Evolutionary conservation across 2,113 vertebrate species (phyloP).

Genomic region (Ancistrus triradiatus): DNA sequence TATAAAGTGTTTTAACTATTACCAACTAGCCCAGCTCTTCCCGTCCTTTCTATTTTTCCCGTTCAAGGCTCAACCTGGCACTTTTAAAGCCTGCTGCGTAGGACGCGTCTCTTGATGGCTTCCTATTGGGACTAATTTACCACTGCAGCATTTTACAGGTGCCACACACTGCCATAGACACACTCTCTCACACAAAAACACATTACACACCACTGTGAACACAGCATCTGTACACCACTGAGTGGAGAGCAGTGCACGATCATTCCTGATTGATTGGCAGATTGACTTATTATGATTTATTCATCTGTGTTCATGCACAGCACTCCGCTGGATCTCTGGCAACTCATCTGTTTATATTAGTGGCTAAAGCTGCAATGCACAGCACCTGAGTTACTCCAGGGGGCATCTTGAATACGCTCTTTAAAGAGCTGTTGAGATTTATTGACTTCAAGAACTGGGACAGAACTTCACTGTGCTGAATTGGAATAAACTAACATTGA

Average conservation of each 20-base stretch:
- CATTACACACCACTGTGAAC: slow-evolving; percentile 28
- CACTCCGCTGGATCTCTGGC: slow-evolving; percentile 34
- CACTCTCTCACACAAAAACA: slow-evolving; percentile 15
- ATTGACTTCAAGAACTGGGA: too few relatives aligned
- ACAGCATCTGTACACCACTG: slow-evolving; percentile 17
- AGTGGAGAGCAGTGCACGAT: slow-evolving; percentile 13
- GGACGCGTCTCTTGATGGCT: slow-evolving; percentile 28
- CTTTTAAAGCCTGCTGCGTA: slow-evolving; percentile 48
- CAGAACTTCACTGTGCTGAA: too few relatives aligned
- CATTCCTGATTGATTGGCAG: slow-evolving; percentile 51
- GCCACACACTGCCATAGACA: slow-evolving; percentile 26
- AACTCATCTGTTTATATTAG: slow-evolving; percentile 61
- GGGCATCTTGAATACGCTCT: background rate
- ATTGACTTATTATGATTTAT: slow-evolving; percentile 57
- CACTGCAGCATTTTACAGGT: slow-evolving; percentile 36
- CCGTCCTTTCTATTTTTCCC: background rate
- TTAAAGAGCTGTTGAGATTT: too few relatives aligned
- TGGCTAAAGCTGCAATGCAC: slow-evolving; percentile 10
- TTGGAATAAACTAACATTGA: too few relatives aligned
- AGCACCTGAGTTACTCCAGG: slow-evolving; percentile 25
- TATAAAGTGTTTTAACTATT: too few relatives aligned
- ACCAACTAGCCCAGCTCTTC: too few relatives aligned
- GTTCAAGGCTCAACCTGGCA: slow-evolving; percentile 37
- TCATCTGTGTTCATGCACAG: slow-evolving; percentile 37
- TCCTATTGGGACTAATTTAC: slow-evolving; percentile 56